Base-by-base conservation (phyloP, 2,113 vertebrate genomes). In the Pedionomus torquatus region DNA sequence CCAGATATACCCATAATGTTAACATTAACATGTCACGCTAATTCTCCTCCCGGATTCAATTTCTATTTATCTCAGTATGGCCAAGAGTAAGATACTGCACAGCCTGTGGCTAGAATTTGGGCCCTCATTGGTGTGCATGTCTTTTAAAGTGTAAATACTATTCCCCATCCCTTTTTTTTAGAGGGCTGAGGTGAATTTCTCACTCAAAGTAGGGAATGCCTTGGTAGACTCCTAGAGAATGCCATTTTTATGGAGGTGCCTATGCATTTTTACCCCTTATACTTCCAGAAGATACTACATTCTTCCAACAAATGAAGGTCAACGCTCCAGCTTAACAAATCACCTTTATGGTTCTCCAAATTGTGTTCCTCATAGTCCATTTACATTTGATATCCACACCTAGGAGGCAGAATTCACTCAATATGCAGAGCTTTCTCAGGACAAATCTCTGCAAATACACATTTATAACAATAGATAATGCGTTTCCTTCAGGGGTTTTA, bases 101-200 rank as follows among this genome's bases (percentile, higher is more conserved):
- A 68, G 8, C 15, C 26, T 7, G 13, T 82, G 57, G 19, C 41
- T 37, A 63, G 8, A 70, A 55, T 87, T 68, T 51, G 16, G 43
- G 8, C 11, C 12, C n/a, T 87, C 23, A 51, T 35, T 48, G 43
- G 21, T 11, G 15, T n/a, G 21, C n/a, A 8, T 52, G 24, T 60
- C 17, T 78, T 75, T 71, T 10, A 63, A 82, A 39, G 0, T 18
- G 41, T 20, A 71, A 90, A 49, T 41, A 79, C 33, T 33, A 30
- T 25, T n/a, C 6, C n/a, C 1, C 1, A 1, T 13, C 1, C 5
- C 7, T 16, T 33, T 9, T 15, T 33, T 79, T 88, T 66, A 74
- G 37, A 57, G 31, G 48, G 78, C 8, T 19, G 33, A 51, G 51
- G 55, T 13, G 11, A 66, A 11, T 35, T 87, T 89, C 30, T 84